These are phyloP conservation scores for Lates calcarifer DNA, from an alignment of 2,113 vertebrate genomes.

Conservation along the genomic window DNA sequence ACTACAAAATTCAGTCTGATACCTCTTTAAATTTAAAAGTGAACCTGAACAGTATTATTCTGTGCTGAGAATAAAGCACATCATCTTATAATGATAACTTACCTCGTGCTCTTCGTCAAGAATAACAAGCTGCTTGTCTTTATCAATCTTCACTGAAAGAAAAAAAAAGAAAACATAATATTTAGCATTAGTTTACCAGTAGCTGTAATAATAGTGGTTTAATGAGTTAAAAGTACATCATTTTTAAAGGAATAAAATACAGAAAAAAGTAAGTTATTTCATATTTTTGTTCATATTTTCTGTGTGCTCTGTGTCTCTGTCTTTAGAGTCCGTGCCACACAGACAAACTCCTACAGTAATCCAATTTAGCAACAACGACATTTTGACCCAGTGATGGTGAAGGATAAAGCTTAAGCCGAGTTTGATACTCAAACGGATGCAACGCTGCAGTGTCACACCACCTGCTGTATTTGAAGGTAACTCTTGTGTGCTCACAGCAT, in stretches of 20 bases:
- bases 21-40: not conserved
- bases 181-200: not conserved
- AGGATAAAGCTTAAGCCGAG: conserved; percentile 40
- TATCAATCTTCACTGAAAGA: conserved; percentile 95
- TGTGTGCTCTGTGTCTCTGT: not conserved
- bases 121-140: conserved; percentile 93
- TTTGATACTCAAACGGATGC: not conserved
- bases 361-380: conserved; percentile 36
- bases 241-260: not conserved
- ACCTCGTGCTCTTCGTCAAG: conserved; percentile 97
- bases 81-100: conserved; percentile 56
- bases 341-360: conserved; percentile 18
- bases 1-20: not conserved
- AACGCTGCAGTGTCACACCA: not conserved
- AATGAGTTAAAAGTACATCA: not conserved
- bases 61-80: not conserved
- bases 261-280: not conserved
- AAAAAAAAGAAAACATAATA: conserved; percentile 1
- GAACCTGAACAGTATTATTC: too few species aligned
- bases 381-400: conserved; percentile 41
- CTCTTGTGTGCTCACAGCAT: not conserved
- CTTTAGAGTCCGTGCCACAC: conserved; percentile 1
- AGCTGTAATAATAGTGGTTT: not conserved
- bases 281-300: not conserved
- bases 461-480: conserved; percentile 25